Evolutionary conservation across 2,888 invertebrate genomes (phyloP), one percentile per base, ranked within the genome.

Genomic region (Homarus gammarus): DNA sequence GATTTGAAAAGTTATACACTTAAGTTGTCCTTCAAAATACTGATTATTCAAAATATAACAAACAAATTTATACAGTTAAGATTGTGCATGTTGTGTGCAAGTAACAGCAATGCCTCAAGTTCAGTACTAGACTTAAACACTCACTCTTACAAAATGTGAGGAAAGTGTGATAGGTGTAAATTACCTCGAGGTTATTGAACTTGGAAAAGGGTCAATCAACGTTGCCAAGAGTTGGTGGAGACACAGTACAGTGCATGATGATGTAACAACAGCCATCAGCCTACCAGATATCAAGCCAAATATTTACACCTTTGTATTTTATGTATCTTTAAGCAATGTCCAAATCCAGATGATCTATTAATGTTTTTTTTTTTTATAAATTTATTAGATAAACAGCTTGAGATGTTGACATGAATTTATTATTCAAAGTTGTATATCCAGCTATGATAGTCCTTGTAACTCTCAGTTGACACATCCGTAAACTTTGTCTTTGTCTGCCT

Each of bases 211-310:
- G 27, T 64, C 64, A 64, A 64, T n/a, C 0, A 27, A 3, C 10
- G 27, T 64, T 64, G 64, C 64, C 64, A 64, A 64, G 64, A 64
- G 5, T 64, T 64, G n/a, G 27, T 64, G 6, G 27, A 64, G 5
- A 2, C 5, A 27, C 6, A 0, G n/a, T 5, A 3, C n/a, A 0
- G 27, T 64, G 12, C 6, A 22, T 27, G n/a, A 27, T n/a, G 64
- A 64, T 64, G 64, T 27, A n/a, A 27, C 10, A 27, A 3, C 27
- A 27, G 3, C 27, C 64, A n/a, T 64, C 6, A 22, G 5, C 22
- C 64, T 64, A 22, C 64, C 64, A 64, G 64, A 64, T 64, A 64
- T 64, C n/a, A 27, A 64, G 64, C 64, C 64, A 64, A 8, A 64
- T 64, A 8, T 27, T 64, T 27, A 64, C 64, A n/a, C 27, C 64